phyloP scores from a whole-genome alignment of 1,140 invertebrate genomes.

The Heliconius congener region DNA sequence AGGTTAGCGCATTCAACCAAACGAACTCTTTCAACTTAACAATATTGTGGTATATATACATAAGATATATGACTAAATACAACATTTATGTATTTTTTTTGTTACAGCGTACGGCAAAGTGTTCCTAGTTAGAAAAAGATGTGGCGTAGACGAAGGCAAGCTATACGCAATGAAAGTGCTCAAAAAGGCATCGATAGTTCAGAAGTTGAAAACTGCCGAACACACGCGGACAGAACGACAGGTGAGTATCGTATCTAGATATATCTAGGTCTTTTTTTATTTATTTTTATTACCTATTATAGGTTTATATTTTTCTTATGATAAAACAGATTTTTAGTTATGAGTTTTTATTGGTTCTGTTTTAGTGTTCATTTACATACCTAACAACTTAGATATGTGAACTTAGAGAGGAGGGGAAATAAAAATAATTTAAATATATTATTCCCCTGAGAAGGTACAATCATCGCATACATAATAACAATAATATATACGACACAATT shows the following conservation, averaged over 20 bases:
- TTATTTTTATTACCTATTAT: neutral
- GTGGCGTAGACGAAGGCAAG: conserved; percentile 89
- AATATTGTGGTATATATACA: too few species aligned
- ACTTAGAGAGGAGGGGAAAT: too few species aligned
- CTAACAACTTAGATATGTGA: too few species aligned
- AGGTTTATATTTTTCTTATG: neutral
- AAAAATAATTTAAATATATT: too few species aligned
- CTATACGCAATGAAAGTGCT: conserved; percentile 98
- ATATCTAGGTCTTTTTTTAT: neutral
- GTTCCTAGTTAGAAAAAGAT: conserved; percentile 93
- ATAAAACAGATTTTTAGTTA: neutral
- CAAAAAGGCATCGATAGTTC: conserved; percentile 93
- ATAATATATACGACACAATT: too few species aligned
- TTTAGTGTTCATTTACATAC: too few species aligned
- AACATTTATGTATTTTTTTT: conserved; percentile 39
- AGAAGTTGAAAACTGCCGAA: conserved; percentile 96
- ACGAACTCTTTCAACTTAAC: too few species aligned
- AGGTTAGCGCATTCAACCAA: too few species aligned
- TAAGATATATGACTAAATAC: too few species aligned
- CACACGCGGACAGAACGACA: conserved; percentile 95
- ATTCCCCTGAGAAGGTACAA: too few species aligned
- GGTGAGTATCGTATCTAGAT: conserved; percentile 60
- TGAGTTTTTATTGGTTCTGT: neutral
- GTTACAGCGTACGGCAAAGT: conserved; percentile 96
- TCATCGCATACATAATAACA: neutral